Percentiles rank a stretch among this genome's conserved stretches.
Evolutionary conservation across 2,888 invertebrate species (phyloP).

Genomic region (Rotaria socialis): DNA sequence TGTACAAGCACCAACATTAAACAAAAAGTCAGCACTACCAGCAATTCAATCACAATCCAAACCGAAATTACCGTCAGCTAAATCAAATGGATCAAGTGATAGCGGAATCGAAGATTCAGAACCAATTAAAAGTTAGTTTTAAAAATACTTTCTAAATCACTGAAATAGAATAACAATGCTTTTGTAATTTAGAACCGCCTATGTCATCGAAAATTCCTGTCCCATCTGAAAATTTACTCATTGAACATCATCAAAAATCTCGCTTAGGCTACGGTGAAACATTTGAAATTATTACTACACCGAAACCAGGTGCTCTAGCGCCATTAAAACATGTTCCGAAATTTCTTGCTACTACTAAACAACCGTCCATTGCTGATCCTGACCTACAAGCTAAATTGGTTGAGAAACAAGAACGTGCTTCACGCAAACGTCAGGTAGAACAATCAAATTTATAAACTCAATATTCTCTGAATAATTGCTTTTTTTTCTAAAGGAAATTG

Average conservation of each 20-base stretch:
- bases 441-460: background rate
- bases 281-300: constrained; percentile 1
- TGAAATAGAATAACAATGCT: background rate
- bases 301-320: constrained; percentile 1
- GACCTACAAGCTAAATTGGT: constrained; percentile 24
- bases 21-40: constrained; percentile 5
- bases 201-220: background rate
- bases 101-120: background rate
- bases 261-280: constrained; percentile 28
- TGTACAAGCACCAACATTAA: constrained; percentile 22
- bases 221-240: background rate
- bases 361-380: background rate
- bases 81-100: background rate
- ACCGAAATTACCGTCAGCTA: background rate
- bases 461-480: background rate
- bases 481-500: background rate
- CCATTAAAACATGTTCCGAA: background rate
- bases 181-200: background rate
- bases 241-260: constrained; percentile 25
- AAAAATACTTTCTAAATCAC: background rate
- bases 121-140: background rate
- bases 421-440: background rate
- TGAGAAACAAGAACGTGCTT: constrained; percentile 19
- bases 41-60: background rate
- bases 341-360: constrained; percentile 2